Evolutionary conservation across 1,140 invertebrate genomes (phyloP).

Genomic region (Papilio machaon): DNA sequence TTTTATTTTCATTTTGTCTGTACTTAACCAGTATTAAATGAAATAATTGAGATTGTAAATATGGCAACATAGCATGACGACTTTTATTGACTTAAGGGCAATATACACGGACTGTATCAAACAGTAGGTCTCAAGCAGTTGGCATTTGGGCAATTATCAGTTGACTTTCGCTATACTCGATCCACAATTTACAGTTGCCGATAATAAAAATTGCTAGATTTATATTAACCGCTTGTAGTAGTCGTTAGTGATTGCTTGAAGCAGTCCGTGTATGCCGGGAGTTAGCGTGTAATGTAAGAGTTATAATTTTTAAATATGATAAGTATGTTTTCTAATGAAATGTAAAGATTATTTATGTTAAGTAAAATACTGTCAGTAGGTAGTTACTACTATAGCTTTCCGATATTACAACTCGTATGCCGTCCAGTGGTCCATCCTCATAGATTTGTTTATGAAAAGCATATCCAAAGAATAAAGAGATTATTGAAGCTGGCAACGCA

Average conservation of each 20-base stretch:
- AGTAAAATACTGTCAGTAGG: neutral
- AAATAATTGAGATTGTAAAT: neutral
- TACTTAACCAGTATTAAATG: neutral
- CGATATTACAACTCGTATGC: neutral
- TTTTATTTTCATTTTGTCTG: neutral
- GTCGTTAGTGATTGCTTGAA: no score
- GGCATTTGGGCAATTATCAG: no score
- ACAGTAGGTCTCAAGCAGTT: no score
- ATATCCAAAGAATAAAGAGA: constrained; percentile 41
- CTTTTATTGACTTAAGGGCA: neutral
- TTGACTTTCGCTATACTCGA: no score
- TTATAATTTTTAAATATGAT: neutral
- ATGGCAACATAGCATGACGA: neutral
- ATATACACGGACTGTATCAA: no score
- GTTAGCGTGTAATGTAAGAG: neutral
- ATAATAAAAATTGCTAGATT: no score
- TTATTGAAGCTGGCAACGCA: constrained; percentile 50
- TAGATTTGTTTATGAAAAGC: constrained; percentile 38
- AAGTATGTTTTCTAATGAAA: neutral
- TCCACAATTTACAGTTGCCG: no score
- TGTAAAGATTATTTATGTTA: neutral
- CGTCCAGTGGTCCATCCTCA: constrained; percentile 26
- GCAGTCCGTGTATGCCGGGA: no score
- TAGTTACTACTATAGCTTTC: neutral
- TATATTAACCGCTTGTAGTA: no score